Conservation (phyloP, 1,140 invertebrate species). For the Helicoverpa zea region DNA sequence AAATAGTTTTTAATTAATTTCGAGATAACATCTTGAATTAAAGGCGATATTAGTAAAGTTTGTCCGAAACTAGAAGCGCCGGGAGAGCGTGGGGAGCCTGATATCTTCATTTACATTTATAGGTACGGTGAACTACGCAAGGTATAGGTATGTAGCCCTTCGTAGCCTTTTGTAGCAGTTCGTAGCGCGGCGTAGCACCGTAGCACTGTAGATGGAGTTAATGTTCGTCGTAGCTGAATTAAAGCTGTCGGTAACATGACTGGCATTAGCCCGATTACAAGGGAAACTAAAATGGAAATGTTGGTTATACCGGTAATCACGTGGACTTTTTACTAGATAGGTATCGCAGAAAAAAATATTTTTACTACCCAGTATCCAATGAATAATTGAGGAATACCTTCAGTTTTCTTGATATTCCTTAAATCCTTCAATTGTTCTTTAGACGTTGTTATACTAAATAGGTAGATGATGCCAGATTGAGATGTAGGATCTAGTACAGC, state of each 20-base stretch:
- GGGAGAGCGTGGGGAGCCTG: neutral
- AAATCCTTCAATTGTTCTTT: no score
- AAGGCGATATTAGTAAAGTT: conserved; percentile 42
- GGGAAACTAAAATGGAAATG: neutral
- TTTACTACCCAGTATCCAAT: no score
- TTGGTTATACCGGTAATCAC: neutral
- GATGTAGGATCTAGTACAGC: no score
- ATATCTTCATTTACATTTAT: conserved; percentile 40
- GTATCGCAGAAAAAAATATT: no score
- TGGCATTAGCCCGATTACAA: neutral
- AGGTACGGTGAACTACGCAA: conserved; percentile 5
- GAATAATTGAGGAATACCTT: no score
- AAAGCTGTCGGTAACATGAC: conserved; percentile 3
- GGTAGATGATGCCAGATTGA: no score
- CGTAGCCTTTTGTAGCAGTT: conserved; percentile 37
- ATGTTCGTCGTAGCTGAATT: conserved; percentile 18
- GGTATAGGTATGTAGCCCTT: conserved; percentile 17
- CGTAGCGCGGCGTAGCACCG: conserved; percentile 24
- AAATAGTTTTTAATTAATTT: conserved; percentile 50
- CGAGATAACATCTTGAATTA: conserved; percentile 32
- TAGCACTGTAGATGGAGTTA: neutral
- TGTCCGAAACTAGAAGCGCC: conserved; percentile 6
- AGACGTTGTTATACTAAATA: no score
- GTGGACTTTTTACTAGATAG: neutral
- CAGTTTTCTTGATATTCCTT: no score